Base-by-base conservation (phyloP, 2,888 invertebrate species). In the Tineola bisselliella region DNA sequence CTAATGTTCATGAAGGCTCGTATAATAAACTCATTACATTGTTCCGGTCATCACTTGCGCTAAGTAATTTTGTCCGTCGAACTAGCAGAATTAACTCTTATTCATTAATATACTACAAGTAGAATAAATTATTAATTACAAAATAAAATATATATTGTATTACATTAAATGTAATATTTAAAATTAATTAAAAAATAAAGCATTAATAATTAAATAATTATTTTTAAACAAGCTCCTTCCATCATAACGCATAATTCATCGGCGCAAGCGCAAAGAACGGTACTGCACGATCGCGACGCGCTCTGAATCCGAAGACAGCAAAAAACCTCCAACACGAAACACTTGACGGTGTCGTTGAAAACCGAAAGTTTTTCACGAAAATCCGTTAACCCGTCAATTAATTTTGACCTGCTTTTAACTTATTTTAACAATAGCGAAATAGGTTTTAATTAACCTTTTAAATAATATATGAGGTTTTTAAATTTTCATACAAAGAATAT, bases 271-370 rank as follows among this genome's bases (percentile, higher is more conserved):
- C 65, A 74, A 70, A 74, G 11, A 79, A 79, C 83, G 74, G 79
- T 83, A 82, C 76, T 68, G 74, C 70, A 75, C 77, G 68, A 66
- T 18, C 18, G 13, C 58, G 80, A 74, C 70, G 66, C 76, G 84
- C 77, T 84, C 84, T 82, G 74, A 78, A 77, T 77, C 64, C 64
- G 66, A 62, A 64, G 64, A 68, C 69, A 68, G 70, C 74, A 74
- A 76, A 74, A 76, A 66, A 60, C 31, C 15, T n/a, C 12, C 13
- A 33, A 15, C 10, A 58, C 2, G 6, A 31, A 31, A 58, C 31
- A 58, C 58, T 58, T 33, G 33, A 5, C 58, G 33, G 13, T 12
- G 58, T 33, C 33, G 31, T n/a, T 58, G 30, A 58, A 58, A 58
- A 58, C 33, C 33, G 58, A 58, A 58, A 58, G 58, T 58, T 56